Percentiles rank a stretch among this genome's conserved stretches.
Evolutionary conservation across 2,797 vertebrate species (phyloP).

Genomic region (Masticophis lateralis): DNA sequence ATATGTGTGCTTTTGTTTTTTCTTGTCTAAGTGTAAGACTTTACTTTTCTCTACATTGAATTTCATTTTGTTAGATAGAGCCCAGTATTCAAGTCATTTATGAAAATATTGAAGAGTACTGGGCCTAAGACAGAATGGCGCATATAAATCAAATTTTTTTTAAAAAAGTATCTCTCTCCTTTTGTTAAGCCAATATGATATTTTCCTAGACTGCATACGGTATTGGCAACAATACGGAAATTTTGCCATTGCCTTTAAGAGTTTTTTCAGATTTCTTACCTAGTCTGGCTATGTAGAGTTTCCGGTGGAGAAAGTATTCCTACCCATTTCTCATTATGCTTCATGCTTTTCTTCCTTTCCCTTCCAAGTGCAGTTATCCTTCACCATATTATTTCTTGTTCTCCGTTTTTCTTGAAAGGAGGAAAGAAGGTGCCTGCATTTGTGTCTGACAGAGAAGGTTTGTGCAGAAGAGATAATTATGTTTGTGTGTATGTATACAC

Average conservation of each 20-base stretch:
- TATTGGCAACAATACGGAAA: not conserved
- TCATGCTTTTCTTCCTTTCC: not conserved
- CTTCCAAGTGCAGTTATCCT: not conserved
- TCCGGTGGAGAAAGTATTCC: not conserved
- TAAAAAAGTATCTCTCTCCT: too few relatives aligned
- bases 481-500: not conserved
- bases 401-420: not conserved
- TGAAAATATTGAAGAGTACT: too few relatives aligned
- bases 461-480: not conserved
- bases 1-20: too few relatives aligned
- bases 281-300: not conserved
- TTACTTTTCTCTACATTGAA: too few relatives aligned
- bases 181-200: not conserved
- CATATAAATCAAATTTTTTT: too few relatives aligned
- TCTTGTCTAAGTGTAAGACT: too few relatives aligned
- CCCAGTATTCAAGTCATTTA: too few relatives aligned
- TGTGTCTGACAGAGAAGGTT: not conserved
- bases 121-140: too few relatives aligned
- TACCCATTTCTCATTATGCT: not conserved
- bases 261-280: not conserved
- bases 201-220: not conserved
- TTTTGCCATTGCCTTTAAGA: not conserved
- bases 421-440: not conserved
- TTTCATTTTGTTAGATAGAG: too few relatives aligned
- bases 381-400: not conserved